Evolutionary conservation across 2,113 vertebrate genomes (phyloP).

Genomic region (Tor tambroides): DNA sequence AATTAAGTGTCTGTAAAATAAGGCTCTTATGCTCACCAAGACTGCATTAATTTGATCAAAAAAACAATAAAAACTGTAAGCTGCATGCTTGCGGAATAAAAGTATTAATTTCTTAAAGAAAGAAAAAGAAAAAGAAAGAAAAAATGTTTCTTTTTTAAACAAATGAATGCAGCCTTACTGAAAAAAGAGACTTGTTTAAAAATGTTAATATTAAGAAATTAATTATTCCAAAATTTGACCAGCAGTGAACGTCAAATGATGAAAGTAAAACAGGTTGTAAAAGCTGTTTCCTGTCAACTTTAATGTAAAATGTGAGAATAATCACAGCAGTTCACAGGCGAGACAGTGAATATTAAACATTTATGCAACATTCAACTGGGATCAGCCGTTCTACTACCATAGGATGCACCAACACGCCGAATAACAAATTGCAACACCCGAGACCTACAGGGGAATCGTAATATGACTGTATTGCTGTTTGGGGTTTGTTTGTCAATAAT

Average conservation of each 20-base stretch:
- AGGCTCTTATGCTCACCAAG: no score
- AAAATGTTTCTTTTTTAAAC: no score
- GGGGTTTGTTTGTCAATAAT: slow-evolving; percentile 40
- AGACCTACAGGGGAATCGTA: background rate
- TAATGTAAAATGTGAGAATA: background rate
- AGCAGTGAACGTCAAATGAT: background rate
- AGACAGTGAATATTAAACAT: background rate
- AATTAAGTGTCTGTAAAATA: no score
- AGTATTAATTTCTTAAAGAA: no score
- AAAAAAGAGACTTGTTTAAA: no score
- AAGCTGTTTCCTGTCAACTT: background rate
- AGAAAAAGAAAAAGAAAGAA: no score
- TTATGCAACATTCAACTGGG: background rate
- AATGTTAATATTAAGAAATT: no score
- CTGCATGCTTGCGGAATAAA: no score
- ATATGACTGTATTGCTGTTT: slow-evolving; percentile 23
- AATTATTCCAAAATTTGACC: no score
- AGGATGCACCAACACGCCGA: background rate
- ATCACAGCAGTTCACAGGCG: background rate
- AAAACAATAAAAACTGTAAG: no score
- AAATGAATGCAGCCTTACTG: no score
- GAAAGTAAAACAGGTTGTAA: background rate
- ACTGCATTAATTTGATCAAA: no score
- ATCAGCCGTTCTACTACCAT: background rate
- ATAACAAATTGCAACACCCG: slow-evolving; percentile 6